Conservation (phyloP, 53 echinoderm and acorn worm species). For the Paracentrotus lividus region DNA sequence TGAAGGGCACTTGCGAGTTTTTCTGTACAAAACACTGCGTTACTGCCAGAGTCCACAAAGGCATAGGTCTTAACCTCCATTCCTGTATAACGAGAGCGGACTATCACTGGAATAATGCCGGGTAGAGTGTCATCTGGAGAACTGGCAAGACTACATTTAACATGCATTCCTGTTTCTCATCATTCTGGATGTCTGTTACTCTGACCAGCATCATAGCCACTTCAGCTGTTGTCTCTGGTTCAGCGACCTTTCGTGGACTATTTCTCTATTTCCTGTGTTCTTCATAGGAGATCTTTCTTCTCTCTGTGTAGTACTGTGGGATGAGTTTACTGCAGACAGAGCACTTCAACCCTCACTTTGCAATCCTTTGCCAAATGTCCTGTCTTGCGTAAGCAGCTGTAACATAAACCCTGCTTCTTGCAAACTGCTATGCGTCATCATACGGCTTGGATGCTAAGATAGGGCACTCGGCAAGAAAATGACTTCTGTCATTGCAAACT, state of each 20-base stretch:
- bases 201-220: neutral
- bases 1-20: conserved; percentile 64
- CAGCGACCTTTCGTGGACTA: neutral
- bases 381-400: neutral
- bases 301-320: neutral
- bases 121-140: neutral
- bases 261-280: neutral
- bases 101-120: neutral
- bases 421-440: neutral
- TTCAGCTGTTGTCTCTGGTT: neutral
- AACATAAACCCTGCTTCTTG: neutral
- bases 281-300: neutral
- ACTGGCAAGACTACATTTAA: neutral
- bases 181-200: conserved; percentile 20
- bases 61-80: neutral
- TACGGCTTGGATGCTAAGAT: neutral
- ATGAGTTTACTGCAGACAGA: neutral
- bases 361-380: neutral
- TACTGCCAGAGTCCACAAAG: neutral
- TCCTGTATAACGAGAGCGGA: neutral
- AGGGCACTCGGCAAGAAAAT: neutral
- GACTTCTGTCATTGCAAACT: neutral
- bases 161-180: neutral
- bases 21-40: conserved; percentile 72
- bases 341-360: neutral